phyloP scores from a whole-genome alignment of 1,140 invertebrate genomes.

The Glossosoma conforme region DNA sequence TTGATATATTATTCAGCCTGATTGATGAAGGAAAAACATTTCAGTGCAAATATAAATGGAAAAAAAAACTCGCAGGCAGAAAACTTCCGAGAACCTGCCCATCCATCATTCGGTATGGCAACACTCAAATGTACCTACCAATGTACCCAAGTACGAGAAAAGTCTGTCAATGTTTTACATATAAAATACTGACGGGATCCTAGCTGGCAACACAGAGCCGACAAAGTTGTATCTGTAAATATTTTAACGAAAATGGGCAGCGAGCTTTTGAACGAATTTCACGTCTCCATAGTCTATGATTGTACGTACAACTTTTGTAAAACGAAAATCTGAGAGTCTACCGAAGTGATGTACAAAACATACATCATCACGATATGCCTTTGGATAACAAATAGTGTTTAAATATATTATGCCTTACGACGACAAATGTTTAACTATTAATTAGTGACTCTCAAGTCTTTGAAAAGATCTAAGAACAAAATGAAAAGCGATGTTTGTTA shows the following conservation, averaged over 20 bases:
- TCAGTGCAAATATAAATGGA: background rate
- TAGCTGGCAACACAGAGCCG: constrained; percentile 8
- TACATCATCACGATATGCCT: too few relatives aligned
- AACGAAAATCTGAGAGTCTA: too few relatives aligned
- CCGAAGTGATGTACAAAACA: too few relatives aligned
- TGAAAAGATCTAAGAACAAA: too few relatives aligned
- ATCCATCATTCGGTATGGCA: constrained; percentile 22
- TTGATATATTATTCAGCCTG: constrained; percentile 19
- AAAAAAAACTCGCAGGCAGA: background rate
- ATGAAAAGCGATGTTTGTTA: too few relatives aligned
- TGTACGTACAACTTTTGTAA: too few relatives aligned
- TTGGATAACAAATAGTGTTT: too few relatives aligned
- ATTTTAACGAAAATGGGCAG: constrained; percentile 20
- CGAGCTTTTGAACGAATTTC: too few relatives aligned
- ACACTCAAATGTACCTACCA: constrained; percentile 3
- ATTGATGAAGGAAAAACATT: constrained; percentile 14
- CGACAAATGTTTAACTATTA: too few relatives aligned
- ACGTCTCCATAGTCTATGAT: too few relatives aligned
- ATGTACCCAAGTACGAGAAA: constrained; percentile 2
- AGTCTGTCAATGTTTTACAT: constrained; percentile 26
- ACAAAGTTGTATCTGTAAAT: constrained; percentile 30
- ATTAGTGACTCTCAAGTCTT: too few relatives aligned
- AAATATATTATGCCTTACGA: too few relatives aligned
- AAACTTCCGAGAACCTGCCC: constrained; percentile 15
- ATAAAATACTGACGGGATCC: constrained; percentile 11